phyloP scores from a whole-genome alignment of 1,140 invertebrate genomes.

The Drosophila persimilis region DNA sequence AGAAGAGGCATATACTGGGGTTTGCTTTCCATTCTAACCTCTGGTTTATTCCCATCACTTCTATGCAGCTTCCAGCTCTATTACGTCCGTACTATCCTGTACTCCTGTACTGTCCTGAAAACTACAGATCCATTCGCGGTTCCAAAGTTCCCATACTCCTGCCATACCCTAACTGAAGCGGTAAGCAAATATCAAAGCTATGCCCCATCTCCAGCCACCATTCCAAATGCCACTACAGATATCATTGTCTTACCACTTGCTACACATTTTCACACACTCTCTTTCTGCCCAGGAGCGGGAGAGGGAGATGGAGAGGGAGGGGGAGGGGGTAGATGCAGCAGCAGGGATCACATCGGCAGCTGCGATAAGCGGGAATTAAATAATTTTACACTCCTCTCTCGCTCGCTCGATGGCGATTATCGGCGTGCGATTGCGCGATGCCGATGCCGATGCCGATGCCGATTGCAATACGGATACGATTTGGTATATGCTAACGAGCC shows the following conservation, averaged over 20 bases:
- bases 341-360: constrained; percentile 35
- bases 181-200: constrained; percentile 42
- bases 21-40: too few relatives aligned
- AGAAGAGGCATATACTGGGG: too few relatives aligned
- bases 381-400: constrained; percentile 73
- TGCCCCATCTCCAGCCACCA: background rate
- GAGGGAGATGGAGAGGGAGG: background rate
- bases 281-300: constrained; percentile 2
- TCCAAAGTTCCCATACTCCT: fast-evolving
- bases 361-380: constrained; percentile 79
- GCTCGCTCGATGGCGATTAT: constrained; percentile 54
- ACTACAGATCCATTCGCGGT: too few relatives aligned
- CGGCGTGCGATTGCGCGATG: constrained; percentile 33
- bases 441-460: constrained; percentile 65
- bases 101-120: too few relatives aligned
- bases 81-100: too few relatives aligned
- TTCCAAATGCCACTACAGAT: constrained; percentile 52
- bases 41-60: too few relatives aligned
- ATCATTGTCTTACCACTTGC: constrained; percentile 70
- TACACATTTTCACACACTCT: constrained; percentile 76
- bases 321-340: background rate
- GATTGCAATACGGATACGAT: constrained; percentile 74
- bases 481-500: constrained; percentile 80
- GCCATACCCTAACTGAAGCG: constrained; percentile 19
- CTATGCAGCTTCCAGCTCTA: too few relatives aligned